Percentiles rank a stretch among this genome's conserved stretches.
Evolutionary conservation across 2,113 vertebrate species (phyloP).

Genomic region (Cranoglanis bouderius): DNA sequence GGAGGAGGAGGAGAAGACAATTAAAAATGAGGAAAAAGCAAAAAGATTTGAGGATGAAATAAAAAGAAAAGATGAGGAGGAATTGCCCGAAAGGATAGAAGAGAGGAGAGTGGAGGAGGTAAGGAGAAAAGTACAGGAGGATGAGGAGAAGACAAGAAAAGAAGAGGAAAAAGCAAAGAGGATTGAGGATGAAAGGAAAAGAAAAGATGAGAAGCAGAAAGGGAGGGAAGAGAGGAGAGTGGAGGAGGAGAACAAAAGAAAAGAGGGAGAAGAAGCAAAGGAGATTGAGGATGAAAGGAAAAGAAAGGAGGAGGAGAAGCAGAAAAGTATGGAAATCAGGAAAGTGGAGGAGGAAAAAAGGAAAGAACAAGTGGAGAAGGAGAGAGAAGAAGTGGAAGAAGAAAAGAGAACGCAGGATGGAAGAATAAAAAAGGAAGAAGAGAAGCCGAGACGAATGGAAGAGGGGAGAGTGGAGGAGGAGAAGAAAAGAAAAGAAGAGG

Average conservation of each 20-base stretch:
- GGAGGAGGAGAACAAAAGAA: not conserved
- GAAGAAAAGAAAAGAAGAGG: conserved; percentile 64
- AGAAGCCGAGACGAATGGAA: conserved; percentile 50
- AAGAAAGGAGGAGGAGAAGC: not conserved
- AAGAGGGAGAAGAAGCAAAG: not conserved
- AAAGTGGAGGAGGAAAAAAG: not conserved
- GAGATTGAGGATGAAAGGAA: conserved; percentile 3
- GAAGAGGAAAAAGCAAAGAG: conserved; percentile 55
- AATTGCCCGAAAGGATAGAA: conserved; percentile 66
- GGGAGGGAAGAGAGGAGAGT: conserved; percentile 53
- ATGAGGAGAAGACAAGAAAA: conserved; percentile 48
- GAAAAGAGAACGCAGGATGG: conserved; percentile 59
- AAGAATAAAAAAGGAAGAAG: conserved; percentile 59
- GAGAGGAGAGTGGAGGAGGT: conserved; percentile 58
- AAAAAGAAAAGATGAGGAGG: conserved; percentile 57
- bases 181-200: conserved; percentile 30
- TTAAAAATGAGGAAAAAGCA: conserved; percentile 59
- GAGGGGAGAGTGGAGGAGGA: conserved; percentile 32
- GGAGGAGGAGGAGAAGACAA: conserved; percentile 14
- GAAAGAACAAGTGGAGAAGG: conserved; percentile 58
- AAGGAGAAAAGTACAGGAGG: conserved; percentile 65
- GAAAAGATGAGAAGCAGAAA: conserved; percentile 54
- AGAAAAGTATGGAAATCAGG: not conserved
- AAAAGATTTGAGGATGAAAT: not conserved
- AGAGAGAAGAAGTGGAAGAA: conserved; percentile 59